Percentiles rank a stretch among this genome's conserved stretches.
Conservation (phyloP, 2,113 vertebrate species). For the Seriola aureovittata region DNA sequence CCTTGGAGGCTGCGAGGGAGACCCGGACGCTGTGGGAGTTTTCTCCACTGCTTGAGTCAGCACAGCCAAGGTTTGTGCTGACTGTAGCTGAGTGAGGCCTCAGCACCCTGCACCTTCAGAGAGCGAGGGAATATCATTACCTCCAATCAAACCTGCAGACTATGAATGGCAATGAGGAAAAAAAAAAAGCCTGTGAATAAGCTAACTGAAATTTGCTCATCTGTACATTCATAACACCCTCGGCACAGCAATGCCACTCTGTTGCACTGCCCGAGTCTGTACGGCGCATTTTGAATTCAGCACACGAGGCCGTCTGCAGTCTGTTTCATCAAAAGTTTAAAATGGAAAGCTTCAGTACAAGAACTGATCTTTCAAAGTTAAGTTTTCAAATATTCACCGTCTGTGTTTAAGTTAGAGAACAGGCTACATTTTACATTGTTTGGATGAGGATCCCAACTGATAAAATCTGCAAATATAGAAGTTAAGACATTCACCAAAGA, state of each 20-base stretch:
- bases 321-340: constrained; percentile 62
- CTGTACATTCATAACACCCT: constrained; percentile 46
- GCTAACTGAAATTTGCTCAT: constrained; percentile 63
- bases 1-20: constrained; percentile 50
- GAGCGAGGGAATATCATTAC: constrained; percentile 73
- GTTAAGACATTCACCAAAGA: constrained; percentile 27
- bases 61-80: constrained; percentile 75
- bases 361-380: constrained; percentile 16
- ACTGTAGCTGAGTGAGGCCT: constrained; percentile 64
- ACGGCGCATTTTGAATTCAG: constrained; percentile 37
- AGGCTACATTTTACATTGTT: constrained; percentile 29
- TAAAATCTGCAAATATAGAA: constrained; percentile 34
- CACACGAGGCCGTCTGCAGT: constrained; percentile 31
- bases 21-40: constrained; percentile 47
- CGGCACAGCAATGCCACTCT: neutral
- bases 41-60: constrained; percentile 70
- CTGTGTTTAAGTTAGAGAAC: constrained; percentile 12
- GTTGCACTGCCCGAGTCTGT: constrained; percentile 7
- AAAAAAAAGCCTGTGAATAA: constrained; percentile 35
- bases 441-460: constrained; percentile 18
- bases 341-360: constrained; percentile 31
- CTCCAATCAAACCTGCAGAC: constrained; percentile 68
- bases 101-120: constrained; percentile 39
- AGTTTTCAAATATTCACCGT: constrained; percentile 25
- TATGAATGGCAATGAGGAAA: constrained; percentile 73